A percentile compares a stretch with the other conserved stretches of the same genome.
These are phyloP conservation scores for Lycodopsis pacificus DNA, from an alignment of 2,797 vertebrate genomes.

Conservation along the genomic window DNA sequence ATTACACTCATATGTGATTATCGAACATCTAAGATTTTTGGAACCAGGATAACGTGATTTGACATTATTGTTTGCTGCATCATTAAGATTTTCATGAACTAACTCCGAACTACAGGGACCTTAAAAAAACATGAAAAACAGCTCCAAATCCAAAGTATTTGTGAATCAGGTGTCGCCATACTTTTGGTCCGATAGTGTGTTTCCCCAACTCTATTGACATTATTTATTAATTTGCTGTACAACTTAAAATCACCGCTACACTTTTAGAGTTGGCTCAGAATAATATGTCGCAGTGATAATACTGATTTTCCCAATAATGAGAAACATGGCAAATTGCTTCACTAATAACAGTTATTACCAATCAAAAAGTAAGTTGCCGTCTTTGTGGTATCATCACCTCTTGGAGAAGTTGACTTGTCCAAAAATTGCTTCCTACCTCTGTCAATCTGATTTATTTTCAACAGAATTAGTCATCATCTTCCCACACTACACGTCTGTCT, in stretches of 20 bases:
- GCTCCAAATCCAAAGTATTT: background rate
- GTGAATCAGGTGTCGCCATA: background rate
- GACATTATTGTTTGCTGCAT: background rate
- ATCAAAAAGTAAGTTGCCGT: slow-evolving; percentile 64
- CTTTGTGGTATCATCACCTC: slow-evolving; percentile 60
- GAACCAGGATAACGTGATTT: background rate
- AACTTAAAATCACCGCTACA: slow-evolving; percentile 19
- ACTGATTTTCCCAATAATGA: slow-evolving; percentile 55
- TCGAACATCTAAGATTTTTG: background rate
- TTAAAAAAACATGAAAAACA: background rate
- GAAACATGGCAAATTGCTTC: slow-evolving; percentile 56
- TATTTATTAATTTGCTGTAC: slow-evolving; percentile 21
- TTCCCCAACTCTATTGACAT: slow-evolving; percentile 20
- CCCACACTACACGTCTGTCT: slow-evolving; percentile 26
- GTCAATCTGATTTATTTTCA: slow-evolving; percentile 43
- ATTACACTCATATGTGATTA: background rate
- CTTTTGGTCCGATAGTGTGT: background rate
- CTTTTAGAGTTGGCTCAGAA: slow-evolving; percentile 46
- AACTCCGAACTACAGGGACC: background rate
- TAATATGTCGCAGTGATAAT: slow-evolving; percentile 51
- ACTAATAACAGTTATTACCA: slow-evolving; percentile 75
- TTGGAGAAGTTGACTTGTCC: slow-evolving; percentile 48
- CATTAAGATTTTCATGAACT: background rate
- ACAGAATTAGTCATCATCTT: slow-evolving; percentile 52
- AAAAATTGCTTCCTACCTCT: slow-evolving; percentile 52